These are phyloP conservation scores for Procambarus clarkii DNA, from an alignment of 1,140 invertebrate genomes.

Conservation along the genomic window DNA sequence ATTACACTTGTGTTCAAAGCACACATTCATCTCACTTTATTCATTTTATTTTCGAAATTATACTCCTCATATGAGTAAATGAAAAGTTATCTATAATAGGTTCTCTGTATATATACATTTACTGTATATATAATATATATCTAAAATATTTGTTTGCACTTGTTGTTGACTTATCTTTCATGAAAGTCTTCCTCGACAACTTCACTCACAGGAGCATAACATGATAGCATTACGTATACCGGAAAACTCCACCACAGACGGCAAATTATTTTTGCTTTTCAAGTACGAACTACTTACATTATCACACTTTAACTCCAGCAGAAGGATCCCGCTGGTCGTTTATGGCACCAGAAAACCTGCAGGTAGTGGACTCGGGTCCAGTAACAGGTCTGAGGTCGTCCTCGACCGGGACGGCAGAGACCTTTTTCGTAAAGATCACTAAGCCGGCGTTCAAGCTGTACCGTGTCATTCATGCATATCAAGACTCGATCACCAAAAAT, in stretches of 20 bases:
- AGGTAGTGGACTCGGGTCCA: not conserved
- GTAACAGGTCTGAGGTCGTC: not conserved
- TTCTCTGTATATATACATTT: no score
- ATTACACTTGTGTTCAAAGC: no score
- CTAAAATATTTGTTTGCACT: not conserved
- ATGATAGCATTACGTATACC: not conserved
- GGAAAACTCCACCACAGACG: not conserved
- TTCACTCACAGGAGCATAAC: not conserved
- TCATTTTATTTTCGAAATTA: no score
- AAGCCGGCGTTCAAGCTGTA: not conserved
- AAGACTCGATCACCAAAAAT: no score
- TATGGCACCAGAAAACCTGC: not conserved
- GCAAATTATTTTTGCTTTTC: not conserved
- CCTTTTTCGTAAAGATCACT: not conserved
- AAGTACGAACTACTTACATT: not conserved
- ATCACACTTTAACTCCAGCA: not conserved
- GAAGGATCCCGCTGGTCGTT: not conserved
- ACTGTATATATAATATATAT: not conserved
- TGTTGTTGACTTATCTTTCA: not conserved
- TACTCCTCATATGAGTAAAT: no score
- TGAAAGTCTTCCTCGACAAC: not conserved
- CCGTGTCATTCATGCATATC: no score
- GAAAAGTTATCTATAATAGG: not conserved
- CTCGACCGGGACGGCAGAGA: no score
- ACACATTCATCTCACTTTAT: no score